A percentile compares a stretch with the other conserved stretches of the same genome.
phyloP scores from a whole-genome alignment of 2,113 vertebrate genomes.

The Daphoenositta chrysoptera region DNA sequence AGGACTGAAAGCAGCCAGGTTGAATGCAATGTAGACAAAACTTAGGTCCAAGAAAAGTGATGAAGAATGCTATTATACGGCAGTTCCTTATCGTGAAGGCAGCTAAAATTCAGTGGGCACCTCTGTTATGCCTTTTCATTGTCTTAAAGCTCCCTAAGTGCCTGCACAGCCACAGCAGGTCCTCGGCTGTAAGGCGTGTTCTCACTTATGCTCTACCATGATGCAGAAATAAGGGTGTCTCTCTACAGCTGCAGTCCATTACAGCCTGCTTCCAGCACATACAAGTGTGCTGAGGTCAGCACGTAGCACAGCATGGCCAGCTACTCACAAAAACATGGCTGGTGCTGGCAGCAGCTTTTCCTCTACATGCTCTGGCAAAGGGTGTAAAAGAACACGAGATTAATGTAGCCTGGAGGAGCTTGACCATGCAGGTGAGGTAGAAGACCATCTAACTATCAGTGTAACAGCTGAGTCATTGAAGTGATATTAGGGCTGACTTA shows the following conservation, averaged over 20 bases:
- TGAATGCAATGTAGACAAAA: background rate
- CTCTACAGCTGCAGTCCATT: background rate
- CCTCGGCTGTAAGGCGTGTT: background rate
- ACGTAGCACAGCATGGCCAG: background rate
- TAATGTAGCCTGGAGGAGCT: background rate
- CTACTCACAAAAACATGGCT: background rate
- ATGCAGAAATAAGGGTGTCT: background rate
- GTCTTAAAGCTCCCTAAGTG: background rate
- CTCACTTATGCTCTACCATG: background rate
- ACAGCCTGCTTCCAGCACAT: background rate
- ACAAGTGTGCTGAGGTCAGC: background rate
- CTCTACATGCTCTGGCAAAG: background rate
- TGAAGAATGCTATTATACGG: background rate
- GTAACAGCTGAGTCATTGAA: background rate
- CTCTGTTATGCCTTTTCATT: background rate
- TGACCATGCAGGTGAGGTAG: background rate
- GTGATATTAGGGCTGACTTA: background rate
- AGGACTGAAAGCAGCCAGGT: accelerated
- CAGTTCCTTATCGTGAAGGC: background rate
- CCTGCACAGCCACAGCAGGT: background rate
- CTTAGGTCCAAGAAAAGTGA: background rate
- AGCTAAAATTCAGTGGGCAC: background rate
- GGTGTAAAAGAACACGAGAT: background rate
- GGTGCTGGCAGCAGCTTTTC: background rate
- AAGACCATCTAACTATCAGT: background rate